Percentiles rank a stretch among this genome's conserved stretches.
These are phyloP conservation scores for Psilopsiagon aymara DNA, from an alignment of 2,113 vertebrate genomes.

Conservation along the genomic window DNA sequence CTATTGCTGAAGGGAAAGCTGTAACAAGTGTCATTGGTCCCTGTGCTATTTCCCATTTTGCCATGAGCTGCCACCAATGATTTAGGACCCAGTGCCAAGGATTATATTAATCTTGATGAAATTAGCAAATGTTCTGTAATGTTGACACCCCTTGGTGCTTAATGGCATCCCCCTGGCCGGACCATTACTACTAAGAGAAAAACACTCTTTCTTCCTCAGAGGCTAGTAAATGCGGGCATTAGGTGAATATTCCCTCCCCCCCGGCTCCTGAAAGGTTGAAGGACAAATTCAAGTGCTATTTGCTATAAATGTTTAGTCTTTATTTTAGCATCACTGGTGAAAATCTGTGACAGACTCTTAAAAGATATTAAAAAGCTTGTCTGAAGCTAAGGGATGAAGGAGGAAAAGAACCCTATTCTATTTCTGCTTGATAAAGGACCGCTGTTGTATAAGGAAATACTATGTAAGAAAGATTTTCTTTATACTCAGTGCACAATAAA, in stretches of 20 bases:
- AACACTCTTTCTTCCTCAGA: not conserved
- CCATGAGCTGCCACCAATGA: conserved; percentile 58
- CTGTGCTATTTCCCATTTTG: conserved; percentile 43
- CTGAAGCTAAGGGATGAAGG: not conserved
- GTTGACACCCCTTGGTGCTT: conserved; percentile 20
- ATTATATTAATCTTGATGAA: conserved; percentile 60
- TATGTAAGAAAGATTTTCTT: not conserved
- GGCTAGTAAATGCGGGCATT: not conserved
- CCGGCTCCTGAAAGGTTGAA: not conserved
- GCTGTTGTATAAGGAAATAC: not conserved
- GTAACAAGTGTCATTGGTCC: conserved; percentile 50
- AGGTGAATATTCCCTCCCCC: not conserved
- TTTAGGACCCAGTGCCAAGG: conserved; percentile 51
- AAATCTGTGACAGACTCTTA: not conserved
- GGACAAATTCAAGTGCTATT: not conserved
- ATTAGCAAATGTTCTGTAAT: conserved; percentile 41
- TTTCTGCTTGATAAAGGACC: not conserved
- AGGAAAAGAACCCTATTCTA: not conserved
- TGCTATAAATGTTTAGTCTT: not conserved
- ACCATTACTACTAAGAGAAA: not conserved
- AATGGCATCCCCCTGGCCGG: conserved; percentile 13
- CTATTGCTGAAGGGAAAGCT: conserved; percentile 51
- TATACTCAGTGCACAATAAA: not conserved
- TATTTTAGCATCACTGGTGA: not conserved
- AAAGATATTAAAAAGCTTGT: not conserved